These are phyloP conservation scores for Ormyrus labotus DNA, from an alignment of 2,888 invertebrate species.

Conservation along the genomic window DNA sequence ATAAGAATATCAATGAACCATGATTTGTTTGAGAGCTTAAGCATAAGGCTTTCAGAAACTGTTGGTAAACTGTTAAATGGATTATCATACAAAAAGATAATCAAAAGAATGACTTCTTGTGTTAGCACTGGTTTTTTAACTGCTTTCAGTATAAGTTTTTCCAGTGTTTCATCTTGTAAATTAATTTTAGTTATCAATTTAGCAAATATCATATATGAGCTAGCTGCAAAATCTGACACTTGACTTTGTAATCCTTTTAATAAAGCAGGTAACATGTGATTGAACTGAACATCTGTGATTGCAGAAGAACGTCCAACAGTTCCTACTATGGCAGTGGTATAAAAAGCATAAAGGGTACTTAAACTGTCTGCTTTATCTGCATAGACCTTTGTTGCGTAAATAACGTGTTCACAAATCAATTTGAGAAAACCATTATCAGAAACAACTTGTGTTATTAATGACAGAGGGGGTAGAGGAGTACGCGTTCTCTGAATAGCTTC, in stretches of 20 bases:
- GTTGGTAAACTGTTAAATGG: conserved; percentile 77
- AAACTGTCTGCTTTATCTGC: conserved; percentile 79
- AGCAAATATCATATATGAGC: conserved; percentile 85
- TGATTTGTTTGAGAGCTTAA: conserved; percentile 75
- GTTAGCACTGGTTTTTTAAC: conserved; percentile 78
- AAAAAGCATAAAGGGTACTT: conserved; percentile 87
- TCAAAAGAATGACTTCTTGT: conserved; percentile 81
- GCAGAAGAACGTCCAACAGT: conserved; percentile 79
- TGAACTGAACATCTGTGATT: conserved; percentile 82
- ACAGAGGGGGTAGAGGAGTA: conserved; percentile 83
- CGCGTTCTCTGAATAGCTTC: conserved; percentile 85
- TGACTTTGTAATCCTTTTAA: conserved; percentile 83
- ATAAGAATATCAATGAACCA: conserved; percentile 78
- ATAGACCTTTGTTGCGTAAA: conserved; percentile 79
- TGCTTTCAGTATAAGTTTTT: conserved; percentile 80
- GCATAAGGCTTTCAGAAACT: conserved; percentile 78
- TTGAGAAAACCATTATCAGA: conserved; percentile 81
- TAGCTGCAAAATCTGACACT: conserved; percentile 83
- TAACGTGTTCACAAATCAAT: conserved; percentile 80
- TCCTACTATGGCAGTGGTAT: conserved; percentile 85
- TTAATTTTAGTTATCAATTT: conserved; percentile 82
- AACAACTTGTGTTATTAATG: conserved; percentile 85
- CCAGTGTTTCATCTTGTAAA: conserved; percentile 79
- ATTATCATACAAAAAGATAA: conserved; percentile 84
- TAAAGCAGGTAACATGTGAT: conserved; percentile 84